Evolutionary conservation across 2,113 vertebrate species (phyloP), one percentile per base, ranked within the genome.

Genomic region (Miniopterus natalensis): DNA sequence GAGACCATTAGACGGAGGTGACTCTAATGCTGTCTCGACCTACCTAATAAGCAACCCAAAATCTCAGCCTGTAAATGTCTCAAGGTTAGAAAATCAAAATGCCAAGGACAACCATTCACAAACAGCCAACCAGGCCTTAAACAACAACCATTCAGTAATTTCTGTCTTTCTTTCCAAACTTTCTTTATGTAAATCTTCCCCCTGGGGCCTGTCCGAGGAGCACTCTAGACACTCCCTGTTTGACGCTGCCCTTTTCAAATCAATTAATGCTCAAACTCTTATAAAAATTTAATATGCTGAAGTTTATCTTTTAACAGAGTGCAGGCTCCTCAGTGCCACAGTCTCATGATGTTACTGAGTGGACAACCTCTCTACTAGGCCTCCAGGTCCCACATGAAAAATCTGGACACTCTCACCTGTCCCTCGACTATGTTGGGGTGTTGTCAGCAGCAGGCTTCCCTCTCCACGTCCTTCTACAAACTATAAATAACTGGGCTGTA

Each of bases 321-420:
- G 23, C 4, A 15, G 25, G 5, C 65, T 84, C 23, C 1, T 59
- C 31, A n/a, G 0, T 2, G 1, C 12, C 21, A 21, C 17, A 1
- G 6, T 55, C 8, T 2, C 17, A 1, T 3, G 6, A 45, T 14
- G 5, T 57, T 31, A 57, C 6, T 70, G 23, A 14, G 7, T 7
- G 31, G 8, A 55, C 8, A 31, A 9, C 17, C 1, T 70, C 36
- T 10, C 21, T 29, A 45, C 21, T 36, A 47, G 49, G 5, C 11
- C 8, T 36, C 21, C 0, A 14, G 11, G 6, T 75, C 49, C 20
- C 14, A 0, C 29, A 31, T 21, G 1, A 18, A 53, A 55, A 63
- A 12, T 29, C 36, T 40, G 8, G n/a, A 42, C 21, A 42, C 11
- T 25, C 7, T 8, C 17, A 4, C 14, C 11, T 65, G 6, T 40